Base-by-base conservation (phyloP, 2,888 invertebrate genomes). In the Uloborus plumipes region DNA sequence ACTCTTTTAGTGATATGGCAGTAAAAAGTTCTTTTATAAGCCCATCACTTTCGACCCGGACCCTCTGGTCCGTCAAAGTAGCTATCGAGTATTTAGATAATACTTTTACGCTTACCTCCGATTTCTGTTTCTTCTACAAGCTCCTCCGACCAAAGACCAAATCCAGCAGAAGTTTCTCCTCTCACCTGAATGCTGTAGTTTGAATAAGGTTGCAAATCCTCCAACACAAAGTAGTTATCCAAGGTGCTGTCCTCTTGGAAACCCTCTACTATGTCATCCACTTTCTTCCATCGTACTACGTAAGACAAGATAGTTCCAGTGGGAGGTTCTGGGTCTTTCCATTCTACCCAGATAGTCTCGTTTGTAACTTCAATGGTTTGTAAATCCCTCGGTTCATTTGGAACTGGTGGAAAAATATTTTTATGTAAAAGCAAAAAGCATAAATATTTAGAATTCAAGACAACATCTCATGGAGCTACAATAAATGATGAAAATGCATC, bases 81-180 rank as follows among this genome's bases (percentile, higher is more conserved):
- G 9, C 11, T 11, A 9, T 39, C 39, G 39, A 6, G 39, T 9
- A 7, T 64, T 59, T 22, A 20, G 22, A 26, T 2, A 62, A 31
- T 16, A 14, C 14, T 31, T 22, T 51, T n/a, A n/a, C n/a, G 18
- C 64, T 26, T 66, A 78, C 78, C 49, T 72, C 65, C 78, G 26
- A 59, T 6, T 22, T 59, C 20, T 16, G 78, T 78, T 20, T 31
- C 55, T 0, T 61, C 59, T 18, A 18, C 16, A 2, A 72, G 20
- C 14, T 20, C 47, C 15, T 72, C 61, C 7, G 78, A 72, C 72
- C 71, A 78, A 18, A 13, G 18, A 31, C 78, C 71, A 1, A 14
- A 50, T 16, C 26, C 58, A 20, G 49, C 51, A 7, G 15, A 13
- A n/a, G 66, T 50, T 16, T 14, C 11, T 0, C 66, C 78, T 16